phyloP scores from a whole-genome alignment of 2,888 invertebrate genomes.

The Quadroppia sp. region DNA sequence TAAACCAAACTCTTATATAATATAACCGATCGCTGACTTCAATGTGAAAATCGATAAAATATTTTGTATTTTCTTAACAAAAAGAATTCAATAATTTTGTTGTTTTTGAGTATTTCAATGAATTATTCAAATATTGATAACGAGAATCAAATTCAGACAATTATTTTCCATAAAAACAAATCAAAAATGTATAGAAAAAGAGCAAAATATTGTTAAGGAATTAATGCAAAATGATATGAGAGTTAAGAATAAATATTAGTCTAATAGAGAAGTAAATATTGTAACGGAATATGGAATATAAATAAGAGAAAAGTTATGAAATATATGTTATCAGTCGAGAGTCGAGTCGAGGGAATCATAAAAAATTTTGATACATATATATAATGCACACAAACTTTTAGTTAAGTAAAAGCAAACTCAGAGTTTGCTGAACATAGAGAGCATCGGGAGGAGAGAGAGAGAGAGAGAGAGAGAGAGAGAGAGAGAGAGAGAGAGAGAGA shows the following conservation, averaged over 20 bases:
- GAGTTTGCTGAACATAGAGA: not conserved
- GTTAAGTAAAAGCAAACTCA: not conserved
- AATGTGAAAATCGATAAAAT: not conserved
- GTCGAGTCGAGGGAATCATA: conserved; percentile 13
- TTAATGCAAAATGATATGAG: not conserved
- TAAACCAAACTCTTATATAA: not conserved
- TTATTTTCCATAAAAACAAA: not conserved
- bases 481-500: not conserved
- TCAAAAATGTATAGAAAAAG: not conserved
- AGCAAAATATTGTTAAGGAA: not conserved
- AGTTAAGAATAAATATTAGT: not conserved
- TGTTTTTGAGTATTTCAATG: not conserved
- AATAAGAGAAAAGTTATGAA: not conserved
- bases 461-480: conserved; percentile 26
- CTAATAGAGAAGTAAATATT: conserved; percentile 10
- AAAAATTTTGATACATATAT: conserved; percentile 27
- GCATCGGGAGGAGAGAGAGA: not conserved
- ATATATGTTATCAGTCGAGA: conserved; percentile 20
- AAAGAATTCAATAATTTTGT: not conserved
- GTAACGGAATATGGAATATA: conserved; percentile 18
- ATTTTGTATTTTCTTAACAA: not conserved
- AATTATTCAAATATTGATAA: not conserved
- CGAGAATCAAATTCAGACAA: not conserved
- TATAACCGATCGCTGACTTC: not conserved
- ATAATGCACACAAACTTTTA: conserved; percentile 19